Evolutionary conservation across 2,888 invertebrate genomes (phyloP).

Genomic region (Zaprionus lineosus): DNA sequence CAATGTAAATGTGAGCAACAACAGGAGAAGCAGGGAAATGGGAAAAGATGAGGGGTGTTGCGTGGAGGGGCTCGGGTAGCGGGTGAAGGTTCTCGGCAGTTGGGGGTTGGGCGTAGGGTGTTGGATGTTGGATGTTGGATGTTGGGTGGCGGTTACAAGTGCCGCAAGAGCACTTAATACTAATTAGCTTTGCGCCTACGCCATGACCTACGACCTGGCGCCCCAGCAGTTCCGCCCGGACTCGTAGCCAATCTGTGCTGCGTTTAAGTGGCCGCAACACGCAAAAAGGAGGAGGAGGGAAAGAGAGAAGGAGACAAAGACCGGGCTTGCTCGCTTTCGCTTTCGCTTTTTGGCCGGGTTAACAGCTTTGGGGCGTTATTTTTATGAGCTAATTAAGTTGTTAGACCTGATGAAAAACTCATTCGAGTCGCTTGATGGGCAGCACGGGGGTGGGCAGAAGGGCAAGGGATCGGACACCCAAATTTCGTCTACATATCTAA

Average conservation of each 20-base stretch:
- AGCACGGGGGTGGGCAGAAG: conserved; percentile 3
- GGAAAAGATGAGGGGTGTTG: conserved; percentile 12
- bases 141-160: conserved; percentile 61
- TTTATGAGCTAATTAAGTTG: conserved; percentile 79
- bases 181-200: conserved; percentile 78
- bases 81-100: no score
- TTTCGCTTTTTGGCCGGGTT: conserved; percentile 54
- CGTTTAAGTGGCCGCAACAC: conserved; percentile 75
- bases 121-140: conserved; percentile 3
- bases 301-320: not conserved
- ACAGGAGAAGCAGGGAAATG: conserved; percentile 14
- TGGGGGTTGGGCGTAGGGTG: conserved; percentile 16
- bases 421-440: conserved; percentile 47
- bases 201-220: conserved; percentile 72
- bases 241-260: conserved; percentile 68
- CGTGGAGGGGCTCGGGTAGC: no score
- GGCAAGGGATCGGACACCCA: conserved; percentile 21
- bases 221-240: conserved; percentile 54
- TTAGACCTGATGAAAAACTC: conserved; percentile 78
- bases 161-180: conserved; percentile 77
- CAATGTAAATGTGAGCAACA: conserved; percentile 24
- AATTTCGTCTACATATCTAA: conserved; percentile 61
- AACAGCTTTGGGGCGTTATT: conserved; percentile 71
- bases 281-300: conserved; percentile 36
- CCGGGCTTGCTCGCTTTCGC: not conserved